phyloP scores from a whole-genome alignment of 2,888 invertebrate genomes.

The Phengaris arion region DNA sequence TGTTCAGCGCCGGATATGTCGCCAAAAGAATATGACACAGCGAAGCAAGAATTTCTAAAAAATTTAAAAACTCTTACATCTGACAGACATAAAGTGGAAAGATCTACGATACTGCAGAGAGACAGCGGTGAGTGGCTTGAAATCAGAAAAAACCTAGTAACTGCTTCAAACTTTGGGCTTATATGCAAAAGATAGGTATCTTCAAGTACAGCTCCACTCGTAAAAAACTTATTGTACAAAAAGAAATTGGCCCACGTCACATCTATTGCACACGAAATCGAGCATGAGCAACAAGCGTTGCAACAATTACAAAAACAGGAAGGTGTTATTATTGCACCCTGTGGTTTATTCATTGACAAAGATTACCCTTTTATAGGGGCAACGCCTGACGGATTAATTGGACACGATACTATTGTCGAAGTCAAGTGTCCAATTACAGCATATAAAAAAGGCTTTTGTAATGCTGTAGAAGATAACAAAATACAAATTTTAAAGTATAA shows the following conservation, averaged over 20 bases:
- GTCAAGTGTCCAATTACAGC: constrained; percentile 37
- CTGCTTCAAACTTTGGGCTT: constrained; percentile 36
- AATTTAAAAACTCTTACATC: too few relatives aligned
- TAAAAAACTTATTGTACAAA: constrained; percentile 39
- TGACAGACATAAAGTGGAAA: constrained; percentile 7
- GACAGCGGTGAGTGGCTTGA: constrained; percentile 38
- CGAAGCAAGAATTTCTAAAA: too few relatives aligned
- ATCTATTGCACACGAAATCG: constrained; percentile 27
- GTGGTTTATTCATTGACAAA: constrained; percentile 40
- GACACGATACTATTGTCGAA: constrained; percentile 38
- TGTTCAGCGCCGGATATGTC: too few relatives aligned
- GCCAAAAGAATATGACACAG: too few relatives aligned
- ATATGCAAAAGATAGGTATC: constrained; percentile 17
- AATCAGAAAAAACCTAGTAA: constrained; percentile 35
- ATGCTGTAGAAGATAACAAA: too few relatives aligned
- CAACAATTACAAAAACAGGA: constrained; percentile 28
- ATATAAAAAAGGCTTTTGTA: too few relatives aligned
- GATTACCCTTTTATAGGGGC: constrained; percentile 37
- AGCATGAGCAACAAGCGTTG: too few relatives aligned
- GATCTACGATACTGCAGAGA: constrained; percentile 33
- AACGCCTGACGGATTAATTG: constrained; percentile 37
- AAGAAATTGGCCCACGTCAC: constrained; percentile 36
- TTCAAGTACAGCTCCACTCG: constrained; percentile 32
- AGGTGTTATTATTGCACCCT: constrained; percentile 34
- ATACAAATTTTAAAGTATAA: too few relatives aligned